Conservation (phyloP, 2,888 invertebrate genomes). For the Tanypteryx hageni region DNA sequence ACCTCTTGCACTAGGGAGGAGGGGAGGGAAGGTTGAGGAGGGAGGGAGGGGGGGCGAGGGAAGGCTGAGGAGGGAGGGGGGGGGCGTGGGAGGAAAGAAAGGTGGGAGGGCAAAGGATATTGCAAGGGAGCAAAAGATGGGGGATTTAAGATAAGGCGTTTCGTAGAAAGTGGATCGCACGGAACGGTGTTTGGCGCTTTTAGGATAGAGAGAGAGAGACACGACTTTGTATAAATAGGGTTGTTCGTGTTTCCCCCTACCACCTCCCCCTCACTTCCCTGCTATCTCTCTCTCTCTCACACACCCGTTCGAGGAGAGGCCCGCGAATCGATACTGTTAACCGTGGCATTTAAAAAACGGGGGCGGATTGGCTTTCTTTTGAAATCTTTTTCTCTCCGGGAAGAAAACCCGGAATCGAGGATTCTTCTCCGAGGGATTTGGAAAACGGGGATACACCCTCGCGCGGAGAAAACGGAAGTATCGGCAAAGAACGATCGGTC, state of each 20-base stretch:
- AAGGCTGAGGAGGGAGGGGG: no score
- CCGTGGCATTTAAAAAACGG: slow-evolving; percentile 4
- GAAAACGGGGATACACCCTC: neutral
- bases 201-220: neutral
- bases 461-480: no score
- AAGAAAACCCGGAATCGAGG: neutral
- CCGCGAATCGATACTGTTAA: neutral
- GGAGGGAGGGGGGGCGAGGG: no score
- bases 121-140: neutral
- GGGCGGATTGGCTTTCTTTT: neutral
- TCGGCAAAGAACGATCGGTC: no score
- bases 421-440: neutral
- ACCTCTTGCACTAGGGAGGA: neutral
- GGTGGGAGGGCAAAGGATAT: no score
- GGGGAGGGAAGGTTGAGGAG: no score
- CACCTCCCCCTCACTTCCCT: no score
- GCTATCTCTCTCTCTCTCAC: no score
- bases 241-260: neutral
- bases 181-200: no score
- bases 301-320: neutral
- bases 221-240: slow-evolving; percentile 2
- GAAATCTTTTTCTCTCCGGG: neutral
- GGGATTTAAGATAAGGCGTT: neutral
- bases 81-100: no score
- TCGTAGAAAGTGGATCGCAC: slow-evolving; percentile 17